Evolutionary conservation across 1,140 invertebrate genomes (phyloP), one percentile per base, ranked within the genome.

Genomic region (Pogonus chalceus): DNA sequence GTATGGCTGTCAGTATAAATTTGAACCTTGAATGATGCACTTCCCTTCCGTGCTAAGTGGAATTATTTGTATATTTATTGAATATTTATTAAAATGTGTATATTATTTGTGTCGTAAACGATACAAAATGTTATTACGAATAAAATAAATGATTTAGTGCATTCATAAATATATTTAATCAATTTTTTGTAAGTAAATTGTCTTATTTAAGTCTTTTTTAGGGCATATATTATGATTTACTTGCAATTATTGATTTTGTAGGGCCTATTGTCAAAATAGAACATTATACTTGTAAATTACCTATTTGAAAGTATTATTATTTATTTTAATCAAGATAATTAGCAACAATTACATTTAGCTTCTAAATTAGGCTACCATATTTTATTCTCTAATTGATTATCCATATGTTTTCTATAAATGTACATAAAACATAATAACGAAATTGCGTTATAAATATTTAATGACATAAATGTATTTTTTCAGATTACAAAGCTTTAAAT

Each of bases 1-100:
- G 82, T 79, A 85, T 86, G 82, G 84, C 83, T 85, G 84, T 83
- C 84, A 88, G 84, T 88, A 87, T 88, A 87, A 83, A 88, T 86
- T 82, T 86, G 83, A 83, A 79, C 75, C 75, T 81, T 79, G 76
- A 74, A 82, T 74, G 76, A 85, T 85, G 84, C 78, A 79, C 82
- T 85, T 82, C 84, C 83, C 83, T 81, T 81, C 78, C 74, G 74
- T 68, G 59, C 56, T 71, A 75, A 72, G 70, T 53, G 23, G 53
- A 61, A 55, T 63, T 63, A 64, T 64, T 62, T 60, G 57, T 43
- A 51, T 53, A 54, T 58, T 61, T 63, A 12, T 12, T 43, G 18
- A 31, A 35, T 35, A 51, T 23, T 31, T 52, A 56, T 60, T 57
- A 54, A 61, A 63, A 60, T 56, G 49, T 18, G 48, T 53, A 24